Evolutionary conservation across 2,797 vertebrate genomes (phyloP).

Genomic region (Microhierax caerulescens): DNA sequence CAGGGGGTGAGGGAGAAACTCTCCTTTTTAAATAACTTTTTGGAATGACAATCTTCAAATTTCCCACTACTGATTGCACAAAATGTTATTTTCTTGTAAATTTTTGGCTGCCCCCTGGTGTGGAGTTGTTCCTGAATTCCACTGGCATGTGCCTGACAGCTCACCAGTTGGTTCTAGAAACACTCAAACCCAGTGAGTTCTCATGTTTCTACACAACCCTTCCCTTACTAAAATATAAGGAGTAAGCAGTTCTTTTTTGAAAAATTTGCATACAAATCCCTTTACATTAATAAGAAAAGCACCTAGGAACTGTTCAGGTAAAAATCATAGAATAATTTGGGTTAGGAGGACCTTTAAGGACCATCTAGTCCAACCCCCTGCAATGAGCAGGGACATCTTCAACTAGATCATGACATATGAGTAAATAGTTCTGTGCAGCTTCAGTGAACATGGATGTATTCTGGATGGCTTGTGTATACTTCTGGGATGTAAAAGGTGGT

Average conservation of each 20-base stretch:
- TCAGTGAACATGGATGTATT: neutral
- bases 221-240: neutral
- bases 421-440: neutral
- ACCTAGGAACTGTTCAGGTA: neutral
- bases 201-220: neutral
- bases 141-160: constrained; percentile 14
- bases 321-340: neutral
- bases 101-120: neutral
- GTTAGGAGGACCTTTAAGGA: neutral
- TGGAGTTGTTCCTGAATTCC: neutral
- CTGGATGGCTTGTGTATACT: neutral
- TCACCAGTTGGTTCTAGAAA: neutral
- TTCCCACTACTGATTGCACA: neutral
- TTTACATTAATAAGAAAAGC: neutral
- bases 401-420: neutral
- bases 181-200: neutral
- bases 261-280: neutral
- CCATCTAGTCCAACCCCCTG: neutral
- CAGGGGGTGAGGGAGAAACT: neutral
- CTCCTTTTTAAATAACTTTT: neutral
- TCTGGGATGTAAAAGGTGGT: neutral
- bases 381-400: neutral
- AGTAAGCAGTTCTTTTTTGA: neutral
- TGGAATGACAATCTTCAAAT: neutral
- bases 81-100: neutral